Evolutionary conservation across 2,888 invertebrate genomes (phyloP), one percentile per base, ranked within the genome.

Genomic region (Capitulum mitella): DNA sequence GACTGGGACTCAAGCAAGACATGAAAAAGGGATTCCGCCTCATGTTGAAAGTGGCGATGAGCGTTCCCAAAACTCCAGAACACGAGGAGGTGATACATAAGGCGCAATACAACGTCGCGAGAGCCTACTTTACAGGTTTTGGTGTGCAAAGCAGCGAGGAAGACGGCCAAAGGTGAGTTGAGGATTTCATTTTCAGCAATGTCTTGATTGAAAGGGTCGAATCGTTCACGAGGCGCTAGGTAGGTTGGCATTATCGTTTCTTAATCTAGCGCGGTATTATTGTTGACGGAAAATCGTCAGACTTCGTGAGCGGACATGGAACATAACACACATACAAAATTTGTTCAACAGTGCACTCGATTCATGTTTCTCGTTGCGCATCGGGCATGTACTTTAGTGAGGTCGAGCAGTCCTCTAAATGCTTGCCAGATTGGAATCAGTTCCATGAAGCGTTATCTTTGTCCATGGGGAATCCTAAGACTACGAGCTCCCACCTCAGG

Each of bases 31-130:
- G 70, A 22, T 70, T 70, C 16, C 37, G 70, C 5, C 2, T 70
- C 34, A 70, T 70, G 70, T 26, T 70, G 19, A 70, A 14, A 22
- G 37, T 70, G 22, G 37, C 70, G 1, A 37, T 37, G 22, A 70
- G 70, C 37, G 37, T 37, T 6, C 37, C 37, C 16, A 70, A 70
- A 19, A 70, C 70, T 37, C 37, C 37, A 5, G 70, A 70, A 37
- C 70, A 70, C 14, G 32, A 70, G 37, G 37, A 70, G 70, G 6
- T 10, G 22, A 70, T 70, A 1, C 70, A 70, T 37, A 70, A 22
- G 70, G 70, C 70, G 37, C 70, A 70, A 26, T 70, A 37, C 37
- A 70, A 70, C 37, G 32, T 70, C 37, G 70, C 70, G 19, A 70
- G 70, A 22, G 70, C 70, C 22, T 70, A 70, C 70, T 70, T 70